Evolutionary conservation across 2,888 invertebrate species (phyloP), one percentile per base, ranked within the genome.

Genomic region (Pomacea canaliculata): DNA sequence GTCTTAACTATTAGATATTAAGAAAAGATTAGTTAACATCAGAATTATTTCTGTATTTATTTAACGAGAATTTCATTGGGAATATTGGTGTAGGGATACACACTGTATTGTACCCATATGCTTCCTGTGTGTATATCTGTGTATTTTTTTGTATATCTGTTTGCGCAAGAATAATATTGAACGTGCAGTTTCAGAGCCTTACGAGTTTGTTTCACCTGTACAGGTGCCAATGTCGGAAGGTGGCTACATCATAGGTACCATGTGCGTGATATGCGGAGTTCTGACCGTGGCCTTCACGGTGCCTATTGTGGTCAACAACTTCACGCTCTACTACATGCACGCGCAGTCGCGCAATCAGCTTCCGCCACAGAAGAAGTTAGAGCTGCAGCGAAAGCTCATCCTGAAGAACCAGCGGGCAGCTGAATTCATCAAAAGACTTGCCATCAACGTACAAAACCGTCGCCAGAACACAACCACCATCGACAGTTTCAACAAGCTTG

Each of bases 211-310:
- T 7, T 23, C 19, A 27, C 65, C 46, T 18, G 7, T 10, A 56
- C 73, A 74, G 74, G 80, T 80, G 46, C 90, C 90, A 0, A 82
- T 83, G 66, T 83, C 86, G 8, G 87, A 87, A 74, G 84, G 81
- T 0, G 90, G 90, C 23, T 90, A 89, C 78, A 76, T 89, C 27
- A 84, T 90, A 16, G 90, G 90, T 13, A 89, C 88, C 73, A 66
- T 87, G 56, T 89, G 89, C 83, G 90, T 89, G 69, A 80, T 90
- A 18, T 88, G 89, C 75, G 90, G 90, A 3, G 89, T 90, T 19
- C 83, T 90, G 8, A 89, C 88, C 4, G 89, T 90, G 10, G 90
- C 90, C 27, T 90, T 90, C 80, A 90, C 90, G 0, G 90, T 90
- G 1, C 89, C 90, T 0, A 90, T 90, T 60, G 89, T 90, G 23